phyloP scores from a whole-genome alignment of 2,113 vertebrate genomes.

The Nothocercus nigrocapillus region DNA sequence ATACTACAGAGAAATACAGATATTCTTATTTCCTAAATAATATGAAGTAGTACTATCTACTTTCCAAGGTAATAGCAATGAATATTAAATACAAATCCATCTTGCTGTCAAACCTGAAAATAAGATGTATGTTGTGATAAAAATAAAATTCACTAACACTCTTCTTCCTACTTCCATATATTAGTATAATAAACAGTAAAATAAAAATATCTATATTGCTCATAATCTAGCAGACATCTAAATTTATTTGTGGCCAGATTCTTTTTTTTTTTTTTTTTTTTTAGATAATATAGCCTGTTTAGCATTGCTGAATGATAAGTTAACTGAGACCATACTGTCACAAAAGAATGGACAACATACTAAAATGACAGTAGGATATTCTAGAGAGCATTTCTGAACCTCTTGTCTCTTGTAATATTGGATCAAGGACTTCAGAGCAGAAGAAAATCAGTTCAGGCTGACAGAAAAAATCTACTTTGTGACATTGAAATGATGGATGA shows the following conservation, averaged over 20 bases:
- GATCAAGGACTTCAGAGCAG: not conserved
- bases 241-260: not conserved
- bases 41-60: not conserved
- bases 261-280: not conserved
- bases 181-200: not conserved
- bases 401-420: not conserved
- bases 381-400: not conserved
- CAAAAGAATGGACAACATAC: not conserved
- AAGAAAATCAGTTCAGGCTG: not conserved
- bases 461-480: not conserved
- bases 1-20: not conserved
- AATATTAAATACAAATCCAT: slow-evolving; percentile 5
- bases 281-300: not conserved
- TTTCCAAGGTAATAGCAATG: not conserved
- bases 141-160: not conserved
- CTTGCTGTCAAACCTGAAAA: not conserved
- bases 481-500: not conserved
- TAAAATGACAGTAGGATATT: not conserved
- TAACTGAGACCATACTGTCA: not conserved
- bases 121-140: not conserved
- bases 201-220: not conserved
- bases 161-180: not conserved
- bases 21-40: not conserved
- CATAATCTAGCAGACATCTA: not conserved
- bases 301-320: not conserved